Evolutionary conservation across 2,888 invertebrate genomes (phyloP).

Genomic region (Diploptera punctata): DNA sequence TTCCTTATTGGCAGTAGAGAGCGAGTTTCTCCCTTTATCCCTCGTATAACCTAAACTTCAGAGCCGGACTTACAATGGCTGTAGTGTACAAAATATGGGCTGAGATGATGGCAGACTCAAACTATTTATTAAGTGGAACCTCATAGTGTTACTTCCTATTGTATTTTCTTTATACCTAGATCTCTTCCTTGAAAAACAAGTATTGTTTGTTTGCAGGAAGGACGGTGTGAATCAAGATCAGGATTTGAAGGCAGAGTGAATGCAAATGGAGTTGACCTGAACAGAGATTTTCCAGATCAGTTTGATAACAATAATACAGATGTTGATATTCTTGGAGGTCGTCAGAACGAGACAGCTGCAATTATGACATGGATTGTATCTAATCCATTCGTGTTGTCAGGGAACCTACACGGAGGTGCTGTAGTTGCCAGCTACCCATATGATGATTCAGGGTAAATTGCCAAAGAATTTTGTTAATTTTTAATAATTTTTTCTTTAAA

Average conservation of each 20-base stretch:
- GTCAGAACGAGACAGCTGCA: conserved; percentile 88
- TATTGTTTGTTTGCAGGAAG: conserved; percentile 69
- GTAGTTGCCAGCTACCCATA: conserved; percentile 98
- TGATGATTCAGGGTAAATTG: conserved; percentile 79
- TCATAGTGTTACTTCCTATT: no score
- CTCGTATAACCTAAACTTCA: no score
- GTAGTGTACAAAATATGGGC: no score
- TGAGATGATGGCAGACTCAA: no score
- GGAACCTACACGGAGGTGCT: conserved; percentile 95
- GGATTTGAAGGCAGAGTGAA: conserved; percentile 79
- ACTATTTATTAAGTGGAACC: no score
- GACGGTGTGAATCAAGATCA: conserved; percentile 73
- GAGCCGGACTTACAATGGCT: no score
- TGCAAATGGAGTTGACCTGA: conserved; percentile 81
- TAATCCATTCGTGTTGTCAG: conserved; percentile 91
- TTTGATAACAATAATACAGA: conserved; percentile 62
- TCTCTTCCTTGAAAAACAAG: no score
- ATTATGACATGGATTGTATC: conserved; percentile 88
- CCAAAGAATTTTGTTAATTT: no score
- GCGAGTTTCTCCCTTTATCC: no score
- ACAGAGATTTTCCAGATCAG: conserved; percentile 93
- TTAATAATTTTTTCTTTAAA: no score
- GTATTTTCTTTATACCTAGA: no score
- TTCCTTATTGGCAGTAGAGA: no score
- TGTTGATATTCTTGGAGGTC: conserved; percentile 41